These are phyloP conservation scores for Eupelmus urozonus DNA, from an alignment of 2,888 invertebrate species.

Conservation along the genomic window DNA sequence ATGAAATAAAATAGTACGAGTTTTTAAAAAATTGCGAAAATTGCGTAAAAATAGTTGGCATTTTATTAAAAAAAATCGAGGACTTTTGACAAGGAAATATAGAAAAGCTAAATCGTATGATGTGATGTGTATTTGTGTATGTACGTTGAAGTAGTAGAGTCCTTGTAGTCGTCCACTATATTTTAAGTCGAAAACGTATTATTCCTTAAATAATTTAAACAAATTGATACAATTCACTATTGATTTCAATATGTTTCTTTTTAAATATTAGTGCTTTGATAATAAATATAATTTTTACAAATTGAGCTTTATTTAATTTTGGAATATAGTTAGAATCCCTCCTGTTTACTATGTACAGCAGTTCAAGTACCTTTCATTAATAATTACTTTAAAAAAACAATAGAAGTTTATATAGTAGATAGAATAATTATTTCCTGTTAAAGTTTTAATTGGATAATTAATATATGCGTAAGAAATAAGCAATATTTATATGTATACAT, in stretches of 20 bases:
- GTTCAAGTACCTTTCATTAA: constrained; percentile 36
- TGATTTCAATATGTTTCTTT: constrained; percentile 38
- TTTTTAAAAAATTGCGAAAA: constrained; percentile 54
- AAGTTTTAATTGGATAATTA: too few species aligned
- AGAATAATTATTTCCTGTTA: too few species aligned
- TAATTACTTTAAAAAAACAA: background rate
- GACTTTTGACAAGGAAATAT: constrained; percentile 46
- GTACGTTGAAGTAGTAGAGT: constrained; percentile 49
- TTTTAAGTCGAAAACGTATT: constrained; percentile 51
- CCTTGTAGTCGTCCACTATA: constrained; percentile 46
- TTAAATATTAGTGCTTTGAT: constrained; percentile 47
- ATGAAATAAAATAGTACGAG: constrained; percentile 41
- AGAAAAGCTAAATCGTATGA: constrained; percentile 49
- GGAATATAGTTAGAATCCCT: constrained; percentile 30
- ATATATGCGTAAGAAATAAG: too few species aligned
- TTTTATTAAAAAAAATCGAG: constrained; percentile 50
- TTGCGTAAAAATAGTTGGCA: constrained; percentile 45
- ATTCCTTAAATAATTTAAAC: constrained; percentile 41
- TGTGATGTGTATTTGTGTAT: constrained; percentile 55
- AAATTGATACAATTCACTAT: constrained; percentile 25
- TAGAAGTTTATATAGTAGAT: too few species aligned
- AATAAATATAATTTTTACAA: constrained; percentile 43
- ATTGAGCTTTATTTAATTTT: constrained; percentile 33
- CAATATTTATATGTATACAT: too few species aligned
- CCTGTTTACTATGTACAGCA: background rate